Base-by-base conservation (phyloP, 2,797 vertebrate genomes). In the Enteromius radiatus region DNA sequence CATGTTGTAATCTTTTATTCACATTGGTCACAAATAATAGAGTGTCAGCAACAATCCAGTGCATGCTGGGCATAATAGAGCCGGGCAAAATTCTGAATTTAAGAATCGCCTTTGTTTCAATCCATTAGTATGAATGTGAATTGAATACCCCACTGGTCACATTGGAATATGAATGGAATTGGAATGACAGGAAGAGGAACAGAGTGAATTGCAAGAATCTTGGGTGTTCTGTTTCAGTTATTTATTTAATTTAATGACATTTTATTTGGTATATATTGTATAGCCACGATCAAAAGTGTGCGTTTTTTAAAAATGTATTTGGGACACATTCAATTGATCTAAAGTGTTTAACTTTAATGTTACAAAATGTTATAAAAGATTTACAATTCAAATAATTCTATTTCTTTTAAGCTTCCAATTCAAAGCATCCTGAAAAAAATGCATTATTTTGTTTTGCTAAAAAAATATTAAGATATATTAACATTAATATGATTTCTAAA, bases 1-100 rank as follows among this genome's bases (percentile, higher is more conserved):
- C 49, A 7, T 78, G 70, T 43, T 71, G 76, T 83, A 47, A 85
- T 84, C 56, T 84, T 87, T 84, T 81, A 79, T 83, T 83, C 83
- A 82, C 68, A 77, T 80, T 61, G 23, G 81, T 80, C 69, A 61
- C 76, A 83, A 33, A 77, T 70, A 76, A 77, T 68, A 76, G 31
- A 28, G 65, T 76, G 80, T 83, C 76, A 76, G 52, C 41, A 64
- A 43, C 76, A 52, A 43, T 83, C 76, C 43, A 52, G 49, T 28
- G 61, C 43, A 45, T 11, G 21, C 17, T 61, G 33, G 23, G 28
- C 5, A 15, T 63, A 45, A 36, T 15, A 5, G 41, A 26, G 26
- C 21, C 10, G 38, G 67, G 41, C 36, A 23, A 56, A 43, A 61
- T 56, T 41, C 33, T 17, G 73, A 59, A 11, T 41, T 76, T 26